Evolutionary conservation across 2,797 vertebrate species (phyloP), one percentile per base, ranked within the genome.

Genomic region (Champsocephalus gunnari): DNA sequence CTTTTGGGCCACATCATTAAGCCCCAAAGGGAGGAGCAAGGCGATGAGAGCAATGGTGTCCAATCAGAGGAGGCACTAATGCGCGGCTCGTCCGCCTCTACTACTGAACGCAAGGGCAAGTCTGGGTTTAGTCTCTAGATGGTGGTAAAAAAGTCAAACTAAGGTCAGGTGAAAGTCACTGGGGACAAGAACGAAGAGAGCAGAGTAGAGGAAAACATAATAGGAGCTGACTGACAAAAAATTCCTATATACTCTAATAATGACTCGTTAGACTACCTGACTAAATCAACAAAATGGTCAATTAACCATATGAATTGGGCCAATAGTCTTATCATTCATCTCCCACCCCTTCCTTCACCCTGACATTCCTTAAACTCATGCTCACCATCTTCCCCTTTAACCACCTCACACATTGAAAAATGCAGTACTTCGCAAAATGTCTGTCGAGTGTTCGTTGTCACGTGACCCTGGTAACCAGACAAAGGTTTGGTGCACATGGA

Each of bases 1-100:
- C 93, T 99, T 83, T 91, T 99, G 91, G 96, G 97, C 89, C 97
- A 99, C 90, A 95, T 99, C 76, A 96, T 99, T 80, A 99, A 99
- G 91, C 95, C 97, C 76, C 97, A 97, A 92, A 78, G 79, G 4
- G 96, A 97, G 84, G 87, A 94, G 82, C 93, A 91, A 83, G 87
- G 92, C 66, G 97, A 98, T 73, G 97, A 99, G 91, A 98, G 96
- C 95, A 98, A 97, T 63, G 97, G 96, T 82, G 96, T 96, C 91
- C 94, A 92, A 45, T 91, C 93, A 94, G 94, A 98, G 91, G 96
- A 97, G 94, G 95, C 93, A 70, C 77, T 96, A 90, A 91, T 93
- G 66, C 87, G 92, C 87, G 93, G 95, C 84, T 82, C 90, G 54
- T 91, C 94, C 34, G 86, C 93, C 89, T 92, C 92, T 64, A 83